phyloP scores from a whole-genome alignment of 2,888 invertebrate genomes.

The Nasonia oneida region DNA sequence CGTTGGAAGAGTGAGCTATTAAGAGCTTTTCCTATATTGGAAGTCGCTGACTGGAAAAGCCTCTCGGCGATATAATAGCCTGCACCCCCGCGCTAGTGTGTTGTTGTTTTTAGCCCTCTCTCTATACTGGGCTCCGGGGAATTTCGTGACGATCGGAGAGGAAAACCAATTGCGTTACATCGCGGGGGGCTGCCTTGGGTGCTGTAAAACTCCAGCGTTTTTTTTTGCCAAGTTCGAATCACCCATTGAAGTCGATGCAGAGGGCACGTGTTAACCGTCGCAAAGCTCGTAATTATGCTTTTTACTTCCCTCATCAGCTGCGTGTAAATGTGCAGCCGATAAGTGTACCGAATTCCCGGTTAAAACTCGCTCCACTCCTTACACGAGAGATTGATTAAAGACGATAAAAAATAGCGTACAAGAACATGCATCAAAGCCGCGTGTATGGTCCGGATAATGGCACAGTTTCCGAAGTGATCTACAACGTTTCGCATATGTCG shows the following conservation, averaged over 20 bases:
- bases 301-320: background rate
- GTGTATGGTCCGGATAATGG: background rate
- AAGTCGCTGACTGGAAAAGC: conserved; percentile 21
- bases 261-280: background rate
- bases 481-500: conserved; percentile 25
- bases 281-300: background rate
- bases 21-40: conserved; percentile 15
- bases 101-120: background rate
- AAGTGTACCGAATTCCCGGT: background rate
- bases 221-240: background rate
- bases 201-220: background rate
- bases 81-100: background rate
- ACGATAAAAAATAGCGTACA: background rate
- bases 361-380: background rate
- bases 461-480: conserved; percentile 17
- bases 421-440: background rate
- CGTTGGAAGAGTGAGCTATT: background rate
- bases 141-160: conserved; percentile 1
- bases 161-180: background rate
- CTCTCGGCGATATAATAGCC: conserved; percentile 22
- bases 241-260: background rate
- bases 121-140: background rate
- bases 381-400: background rate
- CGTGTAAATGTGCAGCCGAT: background rate
- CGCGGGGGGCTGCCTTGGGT: background rate